Evolutionary conservation across 2,113 vertebrate species (phyloP), one percentile per base, ranked within the genome.

Genomic region (Rhineura floridana): DNA sequence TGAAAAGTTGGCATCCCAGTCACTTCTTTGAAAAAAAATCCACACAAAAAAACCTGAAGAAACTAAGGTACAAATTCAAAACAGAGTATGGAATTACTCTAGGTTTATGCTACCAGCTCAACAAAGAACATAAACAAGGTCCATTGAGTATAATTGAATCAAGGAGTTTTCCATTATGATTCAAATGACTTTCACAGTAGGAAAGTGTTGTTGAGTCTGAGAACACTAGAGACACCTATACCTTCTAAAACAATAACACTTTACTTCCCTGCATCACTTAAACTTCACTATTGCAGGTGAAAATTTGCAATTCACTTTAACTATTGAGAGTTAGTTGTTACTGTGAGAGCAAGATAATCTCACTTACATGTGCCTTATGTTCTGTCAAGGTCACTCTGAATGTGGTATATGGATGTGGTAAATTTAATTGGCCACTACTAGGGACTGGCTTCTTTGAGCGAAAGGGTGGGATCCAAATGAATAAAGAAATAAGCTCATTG

Each of bases 161-260:
- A 84, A 85, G 85, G 87, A 85, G 50, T 79, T 95, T 95, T 93
- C 90, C 78, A 94, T 94, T 95, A 95, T 89, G n/a, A 25, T 79
- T n/a, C 36, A 94, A 96, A 95, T 91, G 91, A 91, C 89, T 95
- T 95, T 94, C 91, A 92, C 91, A 94, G 87, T 89, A 93, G 94
- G 94, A 93, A 83, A 25, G 44, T 55, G 19, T 39, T 95, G 62
- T 73, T 4, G 21, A 94, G 89, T 55, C 72, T 4, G 15, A 94
- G 89, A 93, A 28, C 78, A 88, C 80, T 78, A 52, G 73, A 59
- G 63, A 95, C n/a, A 94, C 23, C 7, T 75, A 81, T 65, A 91
- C 73, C 70, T 94, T 94, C 93, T 88, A 88, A 89, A 94, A 69
- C 83, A 90, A 89, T 87, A 94, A 63, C 6, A 13, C 52, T 90